Evolutionary conservation across 2,113 vertebrate species (phyloP), one percentile per base, ranked within the genome.

Genomic region (Rhipidura dahli): DNA sequence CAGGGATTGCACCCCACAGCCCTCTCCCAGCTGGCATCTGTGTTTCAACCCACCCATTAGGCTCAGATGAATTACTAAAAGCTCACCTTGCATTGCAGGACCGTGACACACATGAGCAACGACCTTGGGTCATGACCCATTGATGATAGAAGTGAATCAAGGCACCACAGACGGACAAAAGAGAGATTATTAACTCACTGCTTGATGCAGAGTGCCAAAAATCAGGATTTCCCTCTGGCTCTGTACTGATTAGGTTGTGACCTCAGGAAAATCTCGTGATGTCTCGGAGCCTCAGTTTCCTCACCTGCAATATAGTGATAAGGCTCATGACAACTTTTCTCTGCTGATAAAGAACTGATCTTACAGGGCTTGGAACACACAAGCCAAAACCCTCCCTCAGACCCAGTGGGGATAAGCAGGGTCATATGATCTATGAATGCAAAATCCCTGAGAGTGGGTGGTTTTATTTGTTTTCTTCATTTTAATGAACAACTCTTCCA

Each of bases 141-240:
- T 63, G 66, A 91, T 81, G 90, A 90, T 1, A 44, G 60, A 78
- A 93, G 63, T 64, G 71, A 94, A 93, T 70, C 71, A 59, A 68
- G 6, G 1, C 79, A 93, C 56, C 60, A 81, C 50, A 90, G 72
- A 93, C 1, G 17, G 84, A 78, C 82, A 83, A 93, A 79, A 88
- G 85, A 89, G 75, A 83, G 63, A 83, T 80, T 66, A 90, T 93
- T 92, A 94, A 93, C 60, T 88, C 68, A 24, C 68, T 28, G n/a
- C 37, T 69, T 86, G 83, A 92, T 64, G 79, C 51, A 86, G 59
- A 92, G 47, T 49, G 51, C 83, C 88, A 92, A 93, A 92, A 96
- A 66, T 45, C 47, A 90, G 82, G 59, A 70, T 86, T 93, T 93
- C 68, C 61, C 76, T 81, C 85, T 90, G 72, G 28, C 31, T 93